Base-by-base conservation (phyloP, 2,888 invertebrate genomes). In the Eupithecia centaureata region DNA sequence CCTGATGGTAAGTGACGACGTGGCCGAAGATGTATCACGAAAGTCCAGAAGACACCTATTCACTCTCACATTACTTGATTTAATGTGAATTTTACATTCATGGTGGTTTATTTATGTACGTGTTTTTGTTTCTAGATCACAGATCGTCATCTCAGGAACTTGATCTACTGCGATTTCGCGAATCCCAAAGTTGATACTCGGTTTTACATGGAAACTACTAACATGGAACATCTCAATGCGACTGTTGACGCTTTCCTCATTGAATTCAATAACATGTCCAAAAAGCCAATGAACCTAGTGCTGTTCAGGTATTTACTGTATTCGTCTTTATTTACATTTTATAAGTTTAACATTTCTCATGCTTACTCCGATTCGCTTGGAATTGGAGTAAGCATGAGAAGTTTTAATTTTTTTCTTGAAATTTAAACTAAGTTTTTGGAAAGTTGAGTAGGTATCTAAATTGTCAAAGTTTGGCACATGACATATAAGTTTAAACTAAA, bases 271-370 rank as follows among this genome's bases (percentile, higher is more conserved):
- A 97, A 97, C 75, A 97, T 99, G 97, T 97, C 97, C 12, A 99
- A 98, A 87, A 98, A 98, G 82, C 98, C 98, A 0, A 99, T 99
- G 99, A 97, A 98, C 87, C 94, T 99, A 64, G 98, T 99, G 2
- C 91, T 99, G 38, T 98, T 98, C 88, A 96, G 96, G 96, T 97
- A 86, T 77, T n/a, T 57, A 18, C 42, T 22, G 4, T 30, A 5
- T 35, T 5, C 5, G 5, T 35, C 15, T n/a, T 35, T 35, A 47
- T 47, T 47, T 22, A 22, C 18, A 47, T 22, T 22, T 47, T 47
- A 5, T 35, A n/a, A 1, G 4, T n/a, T 5, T 35, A 15, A 0
- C 15, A 35, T n/a, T n/a, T n/a, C n/a, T n/a, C n/a, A n/a, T n/a
- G n/a, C n/a, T n/a, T n/a, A n/a, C n/a, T n/a, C n/a, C n/a, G n/a